A percentile compares a stretch with the other conserved stretches of the same genome.
Evolutionary conservation across 1,140 invertebrate species (phyloP).

Genomic region (Drosophila sucinea): DNA sequence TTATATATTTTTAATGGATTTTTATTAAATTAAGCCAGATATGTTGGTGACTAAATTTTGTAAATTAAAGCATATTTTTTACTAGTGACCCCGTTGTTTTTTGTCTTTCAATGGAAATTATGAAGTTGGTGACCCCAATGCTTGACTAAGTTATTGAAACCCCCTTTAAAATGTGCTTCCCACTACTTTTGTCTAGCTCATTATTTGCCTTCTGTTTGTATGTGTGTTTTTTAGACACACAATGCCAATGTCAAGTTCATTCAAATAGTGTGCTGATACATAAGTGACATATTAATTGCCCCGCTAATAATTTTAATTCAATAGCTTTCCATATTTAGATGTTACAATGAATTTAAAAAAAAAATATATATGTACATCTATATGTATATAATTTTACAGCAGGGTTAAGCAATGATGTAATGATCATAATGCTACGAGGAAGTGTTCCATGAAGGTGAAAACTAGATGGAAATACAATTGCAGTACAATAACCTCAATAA

Average conservation of each 20-base stretch:
- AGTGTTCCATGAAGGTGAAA: slow-evolving; percentile 18
- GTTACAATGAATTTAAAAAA: slow-evolving; percentile 2
- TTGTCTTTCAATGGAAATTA: neutral
- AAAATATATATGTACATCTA: neutral
- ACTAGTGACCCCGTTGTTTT: neutral
- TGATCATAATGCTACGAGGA: slow-evolving; percentile 7
- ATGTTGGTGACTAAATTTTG: too few relatives aligned
- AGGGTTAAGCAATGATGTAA: neutral
- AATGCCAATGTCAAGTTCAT: slow-evolving; percentile 70
- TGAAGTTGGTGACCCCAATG: slow-evolving; percentile 1
- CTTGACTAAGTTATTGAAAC: neutral
- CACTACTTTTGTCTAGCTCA: slow-evolving; percentile 1
- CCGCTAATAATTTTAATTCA: slow-evolving; percentile 30
- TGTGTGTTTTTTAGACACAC: slow-evolving; percentile 32
- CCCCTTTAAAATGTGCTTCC: neutral
- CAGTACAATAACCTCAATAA: slow-evolving; percentile 15
- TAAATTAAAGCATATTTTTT: neutral
- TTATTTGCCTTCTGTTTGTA: slow-evolving; percentile 9
- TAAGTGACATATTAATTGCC: slow-evolving; percentile 57
- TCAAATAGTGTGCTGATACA: slow-evolving; percentile 22
- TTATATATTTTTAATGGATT: neutral
- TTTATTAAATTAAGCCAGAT: too few relatives aligned
- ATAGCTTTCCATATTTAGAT: neutral
- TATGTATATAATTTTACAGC: neutral
- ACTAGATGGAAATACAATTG: slow-evolving; percentile 2